These are phyloP conservation scores for Chelidonichthys spinosus DNA, from an alignment of 2,797 vertebrate species.

Conservation along the genomic window DNA sequence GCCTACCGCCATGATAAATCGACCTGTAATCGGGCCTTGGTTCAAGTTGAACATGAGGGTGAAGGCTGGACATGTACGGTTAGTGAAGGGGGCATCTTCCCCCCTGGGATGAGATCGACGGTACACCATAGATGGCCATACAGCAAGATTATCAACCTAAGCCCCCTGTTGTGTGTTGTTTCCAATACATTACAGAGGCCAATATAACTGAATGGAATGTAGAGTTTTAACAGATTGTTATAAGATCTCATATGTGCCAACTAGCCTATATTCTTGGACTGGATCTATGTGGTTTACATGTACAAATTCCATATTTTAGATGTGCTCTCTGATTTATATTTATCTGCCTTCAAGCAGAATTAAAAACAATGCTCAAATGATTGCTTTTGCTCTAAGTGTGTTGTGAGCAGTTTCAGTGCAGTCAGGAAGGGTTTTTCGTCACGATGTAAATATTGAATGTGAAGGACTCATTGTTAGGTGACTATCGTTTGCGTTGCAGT, in stretches of 20 bases:
- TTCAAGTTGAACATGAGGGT: constrained; percentile 7
- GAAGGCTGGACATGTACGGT: background rate
- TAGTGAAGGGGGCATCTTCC: background rate
- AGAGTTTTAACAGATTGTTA: constrained; percentile 55
- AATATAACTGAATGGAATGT: constrained; percentile 63
- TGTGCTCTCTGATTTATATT: constrained; percentile 27
- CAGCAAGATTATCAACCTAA: constrained; percentile 17
- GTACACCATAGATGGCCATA: constrained; percentile 10
- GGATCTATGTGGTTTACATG: constrained; percentile 74
- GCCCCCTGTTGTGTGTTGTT: constrained; percentile 24
- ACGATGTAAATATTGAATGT: constrained; percentile 52
- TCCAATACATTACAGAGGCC: constrained; percentile 26
- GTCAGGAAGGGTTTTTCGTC: constrained; percentile 24
- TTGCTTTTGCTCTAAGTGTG: constrained; percentile 39
- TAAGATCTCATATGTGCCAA: constrained; percentile 86
- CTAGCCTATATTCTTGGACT: constrained; percentile 63
- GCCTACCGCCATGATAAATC: background rate
- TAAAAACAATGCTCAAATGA: constrained; percentile 40
- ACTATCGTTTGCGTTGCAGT: constrained; percentile 56
- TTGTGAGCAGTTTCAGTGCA: constrained; percentile 22
- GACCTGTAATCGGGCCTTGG: constrained; percentile 15
- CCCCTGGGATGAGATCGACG: constrained; percentile 39
- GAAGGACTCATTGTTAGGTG: constrained; percentile 25
- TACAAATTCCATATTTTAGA: constrained; percentile 60
- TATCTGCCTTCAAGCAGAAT: constrained; percentile 44